phyloP scores from a whole-genome alignment of 2,888 invertebrate genomes.

The Empis stercorea region DNA sequence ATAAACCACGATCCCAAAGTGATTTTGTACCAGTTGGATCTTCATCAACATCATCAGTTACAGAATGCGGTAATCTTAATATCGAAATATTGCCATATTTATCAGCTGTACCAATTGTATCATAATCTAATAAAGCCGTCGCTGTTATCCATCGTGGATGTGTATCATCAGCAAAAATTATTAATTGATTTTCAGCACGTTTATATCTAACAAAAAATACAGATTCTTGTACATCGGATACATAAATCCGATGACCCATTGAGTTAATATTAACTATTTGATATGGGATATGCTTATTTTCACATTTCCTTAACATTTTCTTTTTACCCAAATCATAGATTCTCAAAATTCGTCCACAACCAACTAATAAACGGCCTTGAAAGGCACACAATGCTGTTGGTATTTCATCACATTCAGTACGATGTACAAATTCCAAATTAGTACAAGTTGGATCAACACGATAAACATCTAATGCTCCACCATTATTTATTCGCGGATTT shows the following conservation, averaged over 20 bases:
- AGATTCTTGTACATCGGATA: slow-evolving; percentile 93
- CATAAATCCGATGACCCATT: slow-evolving; percentile 87
- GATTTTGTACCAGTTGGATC: slow-evolving; percentile 98
- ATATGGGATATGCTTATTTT: slow-evolving; percentile 94
- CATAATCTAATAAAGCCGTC: slow-evolving; percentile 85
- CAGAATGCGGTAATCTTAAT: slow-evolving; percentile 76
- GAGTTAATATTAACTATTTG: slow-evolving; percentile 87
- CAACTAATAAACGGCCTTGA: slow-evolving; percentile 82
- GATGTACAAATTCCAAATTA: slow-evolving; percentile 81
- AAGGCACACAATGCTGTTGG: slow-evolving; percentile 81
- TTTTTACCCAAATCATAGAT: slow-evolving; percentile 95
- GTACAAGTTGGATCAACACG: slow-evolving; percentile 57
- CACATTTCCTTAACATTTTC: slow-evolving; percentile 92
- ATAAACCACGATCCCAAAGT: slow-evolving; percentile 82
- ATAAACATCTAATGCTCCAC: slow-evolving; percentile 81
- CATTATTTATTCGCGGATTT: slow-evolving; percentile 69
- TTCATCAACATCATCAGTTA: slow-evolving; percentile 96
- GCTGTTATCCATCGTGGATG: slow-evolving; percentile 94
- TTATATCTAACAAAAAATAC: slow-evolving; percentile 93
- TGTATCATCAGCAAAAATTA: slow-evolving; percentile 97
- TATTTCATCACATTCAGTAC: slow-evolving; percentile 85
- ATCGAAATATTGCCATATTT: slow-evolving; percentile 96
- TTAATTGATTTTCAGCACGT: slow-evolving; percentile 89
- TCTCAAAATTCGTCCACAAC: slow-evolving; percentile 81
- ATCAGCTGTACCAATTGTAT: slow-evolving; percentile 91